A percentile compares a stretch with the other conserved stretches of the same genome.
Evolutionary conservation across 2,113 vertebrate genomes (phyloP).

Genomic region (Ornithorhynchus anatinus): DNA sequence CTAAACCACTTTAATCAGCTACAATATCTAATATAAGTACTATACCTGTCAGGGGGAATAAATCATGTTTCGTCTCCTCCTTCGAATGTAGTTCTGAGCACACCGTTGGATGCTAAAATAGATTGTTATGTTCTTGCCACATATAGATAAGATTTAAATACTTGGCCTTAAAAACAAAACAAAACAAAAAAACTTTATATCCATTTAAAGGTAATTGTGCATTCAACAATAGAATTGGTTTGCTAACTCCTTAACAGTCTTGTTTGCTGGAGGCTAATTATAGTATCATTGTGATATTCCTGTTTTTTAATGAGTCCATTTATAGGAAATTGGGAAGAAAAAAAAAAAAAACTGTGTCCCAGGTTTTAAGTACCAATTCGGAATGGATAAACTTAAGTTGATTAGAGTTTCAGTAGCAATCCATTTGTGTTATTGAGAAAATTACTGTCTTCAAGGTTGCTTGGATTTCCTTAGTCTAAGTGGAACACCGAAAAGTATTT

Average conservation of each 20-base stretch:
- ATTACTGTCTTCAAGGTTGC: too few relatives aligned
- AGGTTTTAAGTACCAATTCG: too few relatives aligned
- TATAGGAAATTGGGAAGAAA: not conserved
- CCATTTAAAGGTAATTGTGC: not conserved
- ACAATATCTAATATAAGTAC: not conserved
- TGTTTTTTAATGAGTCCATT: not conserved
- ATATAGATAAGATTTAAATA: not conserved
- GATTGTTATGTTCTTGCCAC: not conserved
- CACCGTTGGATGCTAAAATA: not conserved
- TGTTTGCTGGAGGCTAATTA: not conserved
- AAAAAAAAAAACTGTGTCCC: too few relatives aligned
- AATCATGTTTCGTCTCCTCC: not conserved
- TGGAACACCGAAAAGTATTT: too few relatives aligned
- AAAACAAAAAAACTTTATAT: not conserved
- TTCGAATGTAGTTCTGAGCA: not conserved
- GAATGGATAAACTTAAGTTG: too few relatives aligned
- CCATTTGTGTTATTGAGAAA: too few relatives aligned
- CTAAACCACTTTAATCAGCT: not conserved
- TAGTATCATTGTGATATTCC: not conserved
- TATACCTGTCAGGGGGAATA: not conserved
- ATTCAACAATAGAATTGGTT: not conserved
- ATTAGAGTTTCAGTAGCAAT: too few relatives aligned
- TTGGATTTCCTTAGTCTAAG: too few relatives aligned
- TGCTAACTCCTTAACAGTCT: not conserved
- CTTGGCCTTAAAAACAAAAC: too few relatives aligned